Evolutionary conservation across 2,113 vertebrate species (phyloP).

Genomic region (Megaleporinus macrocephalus): DNA sequence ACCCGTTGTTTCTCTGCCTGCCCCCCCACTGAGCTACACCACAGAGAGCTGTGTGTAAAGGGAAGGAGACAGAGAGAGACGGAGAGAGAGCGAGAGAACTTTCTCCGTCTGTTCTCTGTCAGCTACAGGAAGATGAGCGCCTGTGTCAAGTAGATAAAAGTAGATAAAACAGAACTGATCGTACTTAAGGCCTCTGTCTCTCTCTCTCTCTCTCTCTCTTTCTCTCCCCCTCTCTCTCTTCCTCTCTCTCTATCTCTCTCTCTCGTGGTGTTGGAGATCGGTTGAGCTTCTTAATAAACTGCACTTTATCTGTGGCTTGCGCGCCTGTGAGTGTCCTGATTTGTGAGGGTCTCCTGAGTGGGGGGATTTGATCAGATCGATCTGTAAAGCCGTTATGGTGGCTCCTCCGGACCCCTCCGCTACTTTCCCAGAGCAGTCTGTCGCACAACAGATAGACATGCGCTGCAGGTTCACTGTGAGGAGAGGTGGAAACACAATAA

Average conservation of each 20-base stretch:
- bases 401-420: no score
- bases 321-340: no score
- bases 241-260: slow-evolving; percentile 8
- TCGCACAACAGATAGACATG: no score
- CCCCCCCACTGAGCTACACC: no score
- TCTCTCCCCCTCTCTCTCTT: neutral
- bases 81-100: neutral
- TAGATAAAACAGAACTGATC: neutral
- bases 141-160: neutral
- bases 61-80: neutral
- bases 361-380: no score
- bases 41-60: no score
- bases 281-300: neutral
- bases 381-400: no score
- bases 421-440: no score
- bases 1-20: no score
- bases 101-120: neutral
- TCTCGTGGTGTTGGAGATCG: neutral
- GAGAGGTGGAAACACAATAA: no score
- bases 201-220: neutral
- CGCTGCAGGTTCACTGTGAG: no score
- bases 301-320: neutral
- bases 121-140: neutral
- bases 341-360: no score
- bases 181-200: neutral